These are phyloP conservation scores for Protomyctophum bolini DNA, from an alignment of 2,113 vertebrate genomes.

Conservation along the genomic window DNA sequence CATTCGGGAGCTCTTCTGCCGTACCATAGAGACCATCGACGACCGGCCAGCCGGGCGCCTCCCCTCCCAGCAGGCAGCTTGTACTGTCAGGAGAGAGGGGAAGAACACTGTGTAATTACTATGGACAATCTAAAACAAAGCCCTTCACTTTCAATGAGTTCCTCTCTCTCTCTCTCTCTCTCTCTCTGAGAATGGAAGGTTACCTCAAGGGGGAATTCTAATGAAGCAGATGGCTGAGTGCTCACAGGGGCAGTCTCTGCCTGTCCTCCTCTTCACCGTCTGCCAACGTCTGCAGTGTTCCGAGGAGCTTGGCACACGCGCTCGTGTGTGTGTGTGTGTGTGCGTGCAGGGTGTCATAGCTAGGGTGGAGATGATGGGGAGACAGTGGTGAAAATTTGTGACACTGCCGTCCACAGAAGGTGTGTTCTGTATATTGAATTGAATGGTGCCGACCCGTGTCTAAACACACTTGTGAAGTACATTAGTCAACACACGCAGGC, in stretches of 20 bases:
- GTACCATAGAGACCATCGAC: no score
- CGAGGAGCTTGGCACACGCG: constrained; percentile 48
- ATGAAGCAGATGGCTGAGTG: constrained; percentile 81
- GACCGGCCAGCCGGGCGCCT: constrained; percentile 13
- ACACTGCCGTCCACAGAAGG: not conserved
- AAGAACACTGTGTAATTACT: constrained; percentile 78
- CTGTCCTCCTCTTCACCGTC: constrained; percentile 72
- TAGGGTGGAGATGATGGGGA: not conserved
- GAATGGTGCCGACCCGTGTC: not conserved
- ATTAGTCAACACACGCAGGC: not conserved
- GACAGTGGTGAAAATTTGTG: not conserved
- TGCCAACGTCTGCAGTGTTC: constrained; percentile 65
- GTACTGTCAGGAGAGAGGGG: constrained; percentile 49
- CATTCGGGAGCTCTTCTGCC: no score
- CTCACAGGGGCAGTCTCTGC: constrained; percentile 70
- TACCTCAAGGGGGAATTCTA: constrained; percentile 83
- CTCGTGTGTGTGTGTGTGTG: not conserved
- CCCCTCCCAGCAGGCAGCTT: constrained; percentile 48
- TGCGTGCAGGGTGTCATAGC: constrained; percentile 10
- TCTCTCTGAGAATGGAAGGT: constrained; percentile 72
- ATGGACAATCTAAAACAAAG: constrained; percentile 80
- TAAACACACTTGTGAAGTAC: not conserved
- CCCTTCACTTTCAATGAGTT: constrained; percentile 77
- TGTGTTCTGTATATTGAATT: not conserved
- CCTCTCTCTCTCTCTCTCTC: constrained; percentile 21